Evolutionary conservation across 2,113 vertebrate species (phyloP), one percentile per base, ranked within the genome.

Genomic region (Hemichromis elongatus): DNA sequence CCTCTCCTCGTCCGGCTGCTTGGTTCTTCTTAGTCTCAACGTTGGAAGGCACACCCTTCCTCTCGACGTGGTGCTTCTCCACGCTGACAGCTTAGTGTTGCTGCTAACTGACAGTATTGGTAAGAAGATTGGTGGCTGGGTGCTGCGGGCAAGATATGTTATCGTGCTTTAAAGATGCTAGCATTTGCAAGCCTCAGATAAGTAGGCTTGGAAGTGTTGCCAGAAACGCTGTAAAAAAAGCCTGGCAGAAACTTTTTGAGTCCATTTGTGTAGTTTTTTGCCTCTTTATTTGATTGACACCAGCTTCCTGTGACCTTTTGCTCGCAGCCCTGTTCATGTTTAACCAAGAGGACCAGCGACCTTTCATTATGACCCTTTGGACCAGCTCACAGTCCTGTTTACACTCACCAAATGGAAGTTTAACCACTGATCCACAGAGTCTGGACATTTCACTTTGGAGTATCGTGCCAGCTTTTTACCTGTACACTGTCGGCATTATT

Each of bases 311-410:
- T 56, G 45, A 83, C 83, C 55, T 77, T 73, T 83, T 85, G 73
- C 81, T 88, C 82, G 87, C 88, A 85, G 81, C 26, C 77, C 84
- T 90, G 92, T 92, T 92, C 90, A 82, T 85, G 86, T 94, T 90
- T 82, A 90, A 86, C 88, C 92, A 90, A 90, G 86, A 86, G 77
- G 81, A 84, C 84, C 86, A 85, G 90, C 89, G 87, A 89, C 84
- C 87, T 68, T 88, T 89, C 79, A 37, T 90, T 85, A 80, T n/a
- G 88, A 89, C 83, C 81, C 77, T 80, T 55, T 87, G 82, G 84
- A 82, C 83, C 83, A 80, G 63, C 63, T 83, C 53, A 26, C 86
- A 78, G 81, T 80, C 63, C 88, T 84, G 61, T 90, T 86, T 89
- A 40, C 75, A 84, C 26, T 83, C 21, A 24, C 79, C 18, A 79